Base-by-base conservation (phyloP, 2,888 invertebrate species). In the Tetragonisca angustula region DNA sequence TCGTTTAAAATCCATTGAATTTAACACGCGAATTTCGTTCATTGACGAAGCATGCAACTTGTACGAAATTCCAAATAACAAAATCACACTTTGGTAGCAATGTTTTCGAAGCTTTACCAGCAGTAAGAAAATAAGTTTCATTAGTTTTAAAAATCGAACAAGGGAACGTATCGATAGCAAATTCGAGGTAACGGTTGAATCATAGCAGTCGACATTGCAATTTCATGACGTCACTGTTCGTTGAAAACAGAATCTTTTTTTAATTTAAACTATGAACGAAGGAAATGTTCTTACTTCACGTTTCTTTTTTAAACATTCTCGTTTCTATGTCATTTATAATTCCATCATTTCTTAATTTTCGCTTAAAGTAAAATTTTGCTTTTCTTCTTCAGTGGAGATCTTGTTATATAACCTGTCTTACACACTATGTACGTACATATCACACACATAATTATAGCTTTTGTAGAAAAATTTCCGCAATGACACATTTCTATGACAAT, bases 211-310 rank as follows among this genome's bases (percentile, higher is more conserved):
- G 56, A 68, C 84, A 77, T 85, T 75, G 67, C 62, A 19, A 67
- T 52, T 59, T 36, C 21, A 52, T 85, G 84, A 85, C 32, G 75
- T 84, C 84, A 79, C 24, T 65, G 15, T 43, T 36, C 62, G 73
- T 64, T 15, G 19, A 50, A 27, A 6, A 73, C 15, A 2, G 36
- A 69, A 27, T 69, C 69, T 27, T 43, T 24, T 24, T 2, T 59
- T 32, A 50, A 32, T 15, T 13, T n/a, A 2, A n/a, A 9, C 19
- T 49, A 11, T 21, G 13, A 5, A 52, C 19, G n/a, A n/a, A 15
- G 49, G 5, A 49, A 64, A 61, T 32, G 1, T 21, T 52, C 21
- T 13, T 27, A 24, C 19, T 69, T 52, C 15, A 15, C 0, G 43
- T n/a, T 21, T 15, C 21, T 15, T 6, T 6, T 15, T 2, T 3